Evolutionary conservation across 2,113 vertebrate species (phyloP).

Genomic region (Deroptyus accipitrinus): DNA sequence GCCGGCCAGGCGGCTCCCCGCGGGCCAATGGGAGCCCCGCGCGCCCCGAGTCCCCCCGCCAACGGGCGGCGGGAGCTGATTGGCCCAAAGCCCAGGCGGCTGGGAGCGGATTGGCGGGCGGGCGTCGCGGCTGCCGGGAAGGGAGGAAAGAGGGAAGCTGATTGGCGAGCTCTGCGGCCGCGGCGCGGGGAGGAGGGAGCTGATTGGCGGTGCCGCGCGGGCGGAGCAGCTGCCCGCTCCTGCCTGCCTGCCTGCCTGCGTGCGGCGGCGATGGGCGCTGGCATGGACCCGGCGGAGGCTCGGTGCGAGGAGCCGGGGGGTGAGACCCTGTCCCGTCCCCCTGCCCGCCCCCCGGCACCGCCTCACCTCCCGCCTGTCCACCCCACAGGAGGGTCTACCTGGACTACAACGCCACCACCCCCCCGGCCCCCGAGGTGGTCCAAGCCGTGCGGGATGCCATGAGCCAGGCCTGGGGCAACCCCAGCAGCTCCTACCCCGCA

Average conservation of each 20-base stretch:
- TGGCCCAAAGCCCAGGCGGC: background rate
- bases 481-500: slow-evolving; percentile 86
- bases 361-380: background rate
- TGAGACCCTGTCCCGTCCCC: background rate
- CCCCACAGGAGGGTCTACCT: slow-evolving; percentile 83
- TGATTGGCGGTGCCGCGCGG: background rate
- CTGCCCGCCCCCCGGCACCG: rapidly evolving
- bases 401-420: slow-evolving; percentile 95
- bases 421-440: slow-evolving; percentile 82
- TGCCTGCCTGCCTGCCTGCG: too few relatives aligned
- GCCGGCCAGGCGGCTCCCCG: too few relatives aligned
- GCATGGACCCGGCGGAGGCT: background rate
- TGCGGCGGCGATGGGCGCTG: background rate
- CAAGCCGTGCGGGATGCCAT: slow-evolving; percentile 80
- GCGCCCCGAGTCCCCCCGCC: too few relatives aligned
- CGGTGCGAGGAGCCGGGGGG: background rate
- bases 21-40: background rate
- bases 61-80: background rate
- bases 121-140: background rate
- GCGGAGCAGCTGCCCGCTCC: too few relatives aligned
- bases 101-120: background rate
- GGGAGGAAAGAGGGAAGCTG: too few relatives aligned
- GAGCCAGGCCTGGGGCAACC: slow-evolving; percentile 92
- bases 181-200: background rate
- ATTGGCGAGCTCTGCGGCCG: background rate